Percentiles rank a stretch among this genome's conserved stretches.
Evolutionary conservation across 2,113 vertebrate species (phyloP).

Genomic region (Dolichallabes microphthalmus): DNA sequence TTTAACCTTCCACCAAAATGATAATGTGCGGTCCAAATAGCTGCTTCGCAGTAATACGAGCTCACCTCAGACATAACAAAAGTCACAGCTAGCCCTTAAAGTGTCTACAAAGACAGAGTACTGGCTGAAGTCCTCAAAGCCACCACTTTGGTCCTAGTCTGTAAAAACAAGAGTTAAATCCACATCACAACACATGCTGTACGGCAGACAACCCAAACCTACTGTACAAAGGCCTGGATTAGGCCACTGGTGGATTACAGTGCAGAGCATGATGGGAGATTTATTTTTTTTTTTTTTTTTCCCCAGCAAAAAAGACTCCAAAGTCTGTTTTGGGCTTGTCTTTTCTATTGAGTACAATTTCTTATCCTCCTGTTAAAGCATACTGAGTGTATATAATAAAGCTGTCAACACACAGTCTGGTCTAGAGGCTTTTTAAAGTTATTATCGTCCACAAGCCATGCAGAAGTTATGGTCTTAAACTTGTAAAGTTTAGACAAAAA

Average conservation of each 20-base stretch:
- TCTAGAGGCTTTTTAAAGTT: constrained; percentile 22
- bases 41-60: constrained; percentile 34
- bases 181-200: constrained; percentile 32
- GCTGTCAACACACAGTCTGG: constrained; percentile 10
- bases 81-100: constrained; percentile 40
- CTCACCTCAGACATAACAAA: constrained; percentile 57
- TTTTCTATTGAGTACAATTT: constrained; percentile 11
- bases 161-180: constrained; percentile 60
- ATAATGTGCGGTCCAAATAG: constrained; percentile 26
- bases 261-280: constrained; percentile 74
- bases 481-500: constrained; percentile 44
- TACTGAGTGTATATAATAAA: constrained; percentile 33
- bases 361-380: constrained; percentile 15
- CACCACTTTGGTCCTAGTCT: constrained; percentile 58
- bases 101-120: constrained; percentile 53
- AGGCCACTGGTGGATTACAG: constrained; percentile 45
- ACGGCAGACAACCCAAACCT: constrained; percentile 40
- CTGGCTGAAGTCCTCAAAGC: constrained; percentile 45
- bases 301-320: constrained; percentile 45
- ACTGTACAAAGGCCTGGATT: constrained; percentile 42
- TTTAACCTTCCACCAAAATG: constrained; percentile 22
- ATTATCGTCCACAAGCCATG: constrained; percentile 31
- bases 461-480: constrained; percentile 16
- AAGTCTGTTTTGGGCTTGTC: constrained; percentile 21
- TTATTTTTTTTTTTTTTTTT: constrained; percentile 60